These are phyloP conservation scores for Argyrosomus japonicus DNA, from an alignment of 2,113 vertebrate species.

Conservation along the genomic window DNA sequence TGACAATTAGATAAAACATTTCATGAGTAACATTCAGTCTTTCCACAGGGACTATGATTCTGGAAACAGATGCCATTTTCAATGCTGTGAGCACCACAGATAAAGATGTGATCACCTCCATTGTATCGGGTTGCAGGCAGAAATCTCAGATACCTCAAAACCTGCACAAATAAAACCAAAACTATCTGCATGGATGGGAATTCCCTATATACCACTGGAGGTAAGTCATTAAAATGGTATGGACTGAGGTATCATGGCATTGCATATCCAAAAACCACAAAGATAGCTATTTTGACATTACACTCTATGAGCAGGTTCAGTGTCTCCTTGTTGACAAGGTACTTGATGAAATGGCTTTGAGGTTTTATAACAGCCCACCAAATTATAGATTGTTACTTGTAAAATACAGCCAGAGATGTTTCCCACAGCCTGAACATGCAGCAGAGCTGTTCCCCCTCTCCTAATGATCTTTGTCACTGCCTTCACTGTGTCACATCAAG, in stretches of 20 bases:
- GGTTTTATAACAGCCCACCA: neutral
- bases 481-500: constrained; percentile 56
- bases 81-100: neutral
- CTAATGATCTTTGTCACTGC: neutral
- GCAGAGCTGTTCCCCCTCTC: neutral
- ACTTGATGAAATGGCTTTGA: neutral
- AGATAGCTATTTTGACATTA: neutral
- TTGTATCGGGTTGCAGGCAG: neutral
- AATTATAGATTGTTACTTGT: neutral
- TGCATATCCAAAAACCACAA: neutral
- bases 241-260: neutral
- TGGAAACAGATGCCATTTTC: neutral
- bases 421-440: constrained; percentile 1
- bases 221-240: neutral
- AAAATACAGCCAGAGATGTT: neutral
- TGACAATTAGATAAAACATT: neutral
- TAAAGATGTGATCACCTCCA: neutral
- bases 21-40: neutral
- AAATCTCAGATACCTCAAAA: neutral
- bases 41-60: neutral
- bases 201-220: neutral
- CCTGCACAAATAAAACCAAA: neutral
- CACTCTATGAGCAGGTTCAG: neutral
- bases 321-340: neutral
- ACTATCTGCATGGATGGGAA: neutral